Conservation (phyloP, 2,797 vertebrate genomes). For the Toxotes lorentzi region DNA sequence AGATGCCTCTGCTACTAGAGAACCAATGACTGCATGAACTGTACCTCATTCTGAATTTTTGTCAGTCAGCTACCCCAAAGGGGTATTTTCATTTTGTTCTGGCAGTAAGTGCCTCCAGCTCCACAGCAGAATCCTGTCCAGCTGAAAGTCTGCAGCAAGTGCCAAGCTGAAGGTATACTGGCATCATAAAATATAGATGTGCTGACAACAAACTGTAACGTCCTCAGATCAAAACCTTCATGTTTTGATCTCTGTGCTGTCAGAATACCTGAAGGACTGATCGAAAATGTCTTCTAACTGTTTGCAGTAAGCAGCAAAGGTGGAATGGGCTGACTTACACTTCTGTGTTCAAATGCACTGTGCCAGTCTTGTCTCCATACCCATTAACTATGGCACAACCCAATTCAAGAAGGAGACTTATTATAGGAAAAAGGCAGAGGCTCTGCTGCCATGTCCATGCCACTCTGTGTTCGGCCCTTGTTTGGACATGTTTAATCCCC, state of each 20-base stretch:
- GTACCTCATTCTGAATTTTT: conserved; percentile 37
- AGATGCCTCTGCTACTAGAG: conserved; percentile 10
- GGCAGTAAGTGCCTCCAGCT: conserved; percentile 42
- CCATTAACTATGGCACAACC: background rate
- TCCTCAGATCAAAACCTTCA: conserved; percentile 49
- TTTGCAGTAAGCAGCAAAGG: conserved; percentile 23
- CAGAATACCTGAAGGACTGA: conserved; percentile 30
- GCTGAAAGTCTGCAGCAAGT: conserved; percentile 41
- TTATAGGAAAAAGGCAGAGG: background rate
- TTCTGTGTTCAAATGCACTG: conserved; percentile 16
- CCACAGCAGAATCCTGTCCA: conserved; percentile 26
- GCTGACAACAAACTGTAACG: conserved; percentile 56
- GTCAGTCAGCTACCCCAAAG: conserved; percentile 39
- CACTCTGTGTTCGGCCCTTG: background rate
- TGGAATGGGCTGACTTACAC: conserved; percentile 5
- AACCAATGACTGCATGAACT: conserved; percentile 23
- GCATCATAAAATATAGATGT: conserved; percentile 65
- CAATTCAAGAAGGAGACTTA: background rate
- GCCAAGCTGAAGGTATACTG: conserved; percentile 47
- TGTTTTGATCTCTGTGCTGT: conserved; percentile 26
- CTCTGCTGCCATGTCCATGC: background rate
- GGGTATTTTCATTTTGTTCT: conserved; percentile 44
- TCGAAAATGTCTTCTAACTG: conserved; percentile 24
- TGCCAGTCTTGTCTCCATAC: background rate
- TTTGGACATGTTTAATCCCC: background rate